phyloP scores from a whole-genome alignment of 2,888 invertebrate genomes.

The Eugnorisma glareosa region DNA sequence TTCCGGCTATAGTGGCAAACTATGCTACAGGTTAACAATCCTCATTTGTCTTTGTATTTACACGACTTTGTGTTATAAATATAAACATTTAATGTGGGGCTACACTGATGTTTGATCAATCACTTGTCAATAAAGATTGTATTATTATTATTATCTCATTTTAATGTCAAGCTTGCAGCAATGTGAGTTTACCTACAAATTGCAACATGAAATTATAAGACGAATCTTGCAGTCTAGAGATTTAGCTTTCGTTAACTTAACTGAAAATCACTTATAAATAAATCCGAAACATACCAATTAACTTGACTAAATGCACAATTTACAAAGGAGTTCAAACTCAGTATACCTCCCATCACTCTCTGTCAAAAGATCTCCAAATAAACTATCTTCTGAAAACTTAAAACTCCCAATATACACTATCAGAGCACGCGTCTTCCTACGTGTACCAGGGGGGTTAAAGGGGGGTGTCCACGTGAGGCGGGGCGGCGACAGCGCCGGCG shows the following conservation, averaged over 20 bases:
- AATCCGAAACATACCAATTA: not conserved
- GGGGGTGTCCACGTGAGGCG: conserved; percentile 77
- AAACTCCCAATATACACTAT: conserved; percentile 38
- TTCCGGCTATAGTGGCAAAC: not conserved
- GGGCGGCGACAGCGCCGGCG: conserved; percentile 82
- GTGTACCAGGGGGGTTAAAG: conserved; percentile 40
- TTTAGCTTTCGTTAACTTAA: not conserved
- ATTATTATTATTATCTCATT: too few species aligned
- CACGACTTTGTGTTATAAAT: not conserved
- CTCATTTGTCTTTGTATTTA: not conserved
- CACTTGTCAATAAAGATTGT: too few species aligned
- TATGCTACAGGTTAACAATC: not conserved
- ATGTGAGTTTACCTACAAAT: not conserved
- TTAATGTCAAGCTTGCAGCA: not conserved
- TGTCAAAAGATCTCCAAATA: not conserved
- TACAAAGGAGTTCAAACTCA: not conserved
- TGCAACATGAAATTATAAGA: not conserved
- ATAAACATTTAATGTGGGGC: too few species aligned
- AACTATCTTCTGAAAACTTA: not conserved
- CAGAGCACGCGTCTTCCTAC: conserved; percentile 45
- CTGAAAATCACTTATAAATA: not conserved
- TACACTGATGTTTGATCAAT: too few species aligned
- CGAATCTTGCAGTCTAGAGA: not conserved
- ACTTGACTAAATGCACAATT: not conserved
- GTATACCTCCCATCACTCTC: not conserved